Evolutionary conservation across 1,140 invertebrate species (phyloP), one percentile per base, ranked within the genome.

Genomic region (Trichomalopsis sarcophagae): DNA sequence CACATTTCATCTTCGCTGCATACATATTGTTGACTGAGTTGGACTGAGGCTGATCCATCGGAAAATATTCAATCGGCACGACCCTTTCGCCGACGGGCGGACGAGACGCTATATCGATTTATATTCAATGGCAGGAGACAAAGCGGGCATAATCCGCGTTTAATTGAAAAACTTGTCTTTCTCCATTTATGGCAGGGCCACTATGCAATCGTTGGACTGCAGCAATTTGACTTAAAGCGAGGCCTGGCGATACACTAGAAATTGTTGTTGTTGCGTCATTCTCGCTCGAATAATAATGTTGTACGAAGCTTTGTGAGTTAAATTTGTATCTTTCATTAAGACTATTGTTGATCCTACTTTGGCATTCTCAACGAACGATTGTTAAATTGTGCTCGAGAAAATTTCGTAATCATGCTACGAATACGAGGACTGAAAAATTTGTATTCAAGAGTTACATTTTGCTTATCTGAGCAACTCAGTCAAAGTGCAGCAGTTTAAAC

Each of bases 111-210:
- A 80, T 88, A 90, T 91, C 89, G 90, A 90, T 91, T 87, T 91
- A 90, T 90, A 91, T 91, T 91, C 90, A 91, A 91, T 78, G 91
- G 89, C 87, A 87, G 55, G 88, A 89, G 88, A 91, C 90, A 91
- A 91, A 91, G 90, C 91, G 90, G 17, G 89, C 88, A 90, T 91
- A 91, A 91, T 91, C 91, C 91, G 88, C 85, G 87, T 91, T 91
- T 91, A 91, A 91, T 91, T 91, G 91, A 91, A 91, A 91, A 91
- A 91, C 90, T 91, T 91, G 55, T 62, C 55, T 62, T 62, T 62
- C 55, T 62, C 55, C 55, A 62, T 62, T 62, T 62, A 27, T 27
- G 4, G 55, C 2, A 21, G 55, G 55, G 17, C 5, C 6, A n/a
- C 55, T 62, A 4, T 62, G 55, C 55, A 62, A 62, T 62, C 17